Evolutionary conservation across 2,797 vertebrate species (phyloP).

Genomic region (Esox lucius): DNA sequence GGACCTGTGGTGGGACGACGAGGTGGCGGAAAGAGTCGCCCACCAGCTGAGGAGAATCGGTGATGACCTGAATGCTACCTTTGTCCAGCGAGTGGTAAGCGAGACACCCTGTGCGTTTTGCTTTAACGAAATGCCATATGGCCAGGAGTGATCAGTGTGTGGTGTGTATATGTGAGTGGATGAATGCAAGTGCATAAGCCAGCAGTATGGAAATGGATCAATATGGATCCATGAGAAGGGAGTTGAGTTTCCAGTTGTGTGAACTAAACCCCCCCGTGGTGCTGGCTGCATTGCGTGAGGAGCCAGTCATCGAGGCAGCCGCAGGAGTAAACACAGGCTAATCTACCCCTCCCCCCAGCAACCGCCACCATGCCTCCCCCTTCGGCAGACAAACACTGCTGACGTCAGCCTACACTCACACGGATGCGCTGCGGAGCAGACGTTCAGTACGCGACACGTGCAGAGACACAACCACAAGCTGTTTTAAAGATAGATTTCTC

Average conservation of each 20-base stretch:
- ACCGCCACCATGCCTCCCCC: not conserved
- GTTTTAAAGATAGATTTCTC: constrained; percentile 31
- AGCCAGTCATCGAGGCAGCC: constrained; percentile 34
- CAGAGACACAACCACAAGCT: constrained; percentile 21
- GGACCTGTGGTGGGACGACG: constrained; percentile 38
- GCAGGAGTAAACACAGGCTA: constrained; percentile 57
- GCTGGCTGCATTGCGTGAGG: constrained; percentile 51
- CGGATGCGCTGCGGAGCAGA: not conserved
- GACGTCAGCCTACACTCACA: not conserved
- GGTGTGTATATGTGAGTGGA: not conserved
- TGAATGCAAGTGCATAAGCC: constrained; percentile 18
- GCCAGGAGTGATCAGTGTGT: not conserved
- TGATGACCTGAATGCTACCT: constrained; percentile 65
- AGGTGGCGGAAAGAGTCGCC: constrained; percentile 59
- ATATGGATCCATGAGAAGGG: constrained; percentile 38
- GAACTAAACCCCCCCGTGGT: constrained; percentile 32
- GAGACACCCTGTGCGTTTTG: not conserved
- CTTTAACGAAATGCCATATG: not conserved
- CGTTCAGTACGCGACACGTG: constrained; percentile 7
- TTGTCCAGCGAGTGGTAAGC: constrained; percentile 70
- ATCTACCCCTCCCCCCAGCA: constrained; percentile 45
- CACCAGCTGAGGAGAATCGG: constrained; percentile 69
- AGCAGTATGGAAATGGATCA: constrained; percentile 48
- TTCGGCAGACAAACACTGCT: not conserved
- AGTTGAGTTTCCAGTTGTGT: constrained; percentile 52